Base-by-base conservation (phyloP, 30 jellyfish, hydroid and myxozoan genomes). In the Haliclystus octoradiatus region DNA sequence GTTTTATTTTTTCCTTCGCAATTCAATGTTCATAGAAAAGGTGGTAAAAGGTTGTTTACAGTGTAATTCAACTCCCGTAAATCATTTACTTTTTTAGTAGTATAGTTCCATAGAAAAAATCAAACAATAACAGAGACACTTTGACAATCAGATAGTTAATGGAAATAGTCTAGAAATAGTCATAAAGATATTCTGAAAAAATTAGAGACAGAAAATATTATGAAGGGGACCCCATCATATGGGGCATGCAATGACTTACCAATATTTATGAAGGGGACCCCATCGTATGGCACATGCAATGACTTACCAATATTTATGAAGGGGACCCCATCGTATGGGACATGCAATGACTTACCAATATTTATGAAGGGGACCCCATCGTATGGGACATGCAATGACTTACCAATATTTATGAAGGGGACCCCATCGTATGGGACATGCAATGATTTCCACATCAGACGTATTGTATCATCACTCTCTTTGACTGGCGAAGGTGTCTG, bases 401-500 rank as follows among this genome's bases (percentile, higher is more conserved):
- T 87, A 87, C 97, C 97, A 63, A 87, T 70, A 46, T 87, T 87
- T 50, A 87, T 88, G 68, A 87, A 87, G 2, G 97, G 97, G 14
- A 75, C 66, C 25, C 97, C 97, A 75, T 87, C 97, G 61, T 79
- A 87, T 5, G 97, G 97, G 2, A 87, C 94, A 80, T 87, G 83
- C 50, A 76, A 94, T 9, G 97, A 87, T 60, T 87, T 87, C 97
- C 97, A 87, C 97, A 87, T 87, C 78, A 87, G 60, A 31, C 97
- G 62, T 2, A 87, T 88, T 47, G 97, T 87, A 1, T 88, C 97
- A 14, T 79, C 92, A 46, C 78, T 93, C 7, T 33, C 77, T 65
- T 80, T 87, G 4, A 88, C 94, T 0, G 97, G 94, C 2, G 97
- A 81, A 1, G 97, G 97, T 4, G 97, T 87, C 34, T 87, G 97